Base-by-base conservation (phyloP, 1,140 invertebrate species). In the Planococcus citri region DNA sequence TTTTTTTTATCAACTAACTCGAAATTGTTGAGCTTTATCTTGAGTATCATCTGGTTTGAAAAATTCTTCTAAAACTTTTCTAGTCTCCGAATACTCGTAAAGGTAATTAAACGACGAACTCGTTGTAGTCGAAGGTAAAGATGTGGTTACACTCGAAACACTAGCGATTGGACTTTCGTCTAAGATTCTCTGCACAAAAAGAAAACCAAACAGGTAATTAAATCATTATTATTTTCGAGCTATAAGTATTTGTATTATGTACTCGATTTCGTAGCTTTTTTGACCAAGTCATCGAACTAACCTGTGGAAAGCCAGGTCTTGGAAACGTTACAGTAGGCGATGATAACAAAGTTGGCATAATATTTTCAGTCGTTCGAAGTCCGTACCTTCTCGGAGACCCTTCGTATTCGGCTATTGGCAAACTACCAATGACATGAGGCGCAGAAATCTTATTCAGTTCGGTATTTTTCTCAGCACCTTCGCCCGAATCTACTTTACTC, bases 341-440 rank as follows among this genome's bases (percentile, higher is more conserved):
- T 68, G 83, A 82, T 64, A 85, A 77, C 69, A 86, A 76, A 77
- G 72, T 71, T 76, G 83, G 76, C 78, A 82, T 77, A 25, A 78
- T 77, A 74, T 80, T 78, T 74, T 77, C 78, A 71, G 75, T 75
- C 72, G 78, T 76, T 57, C 79, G 73, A 37, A 76, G 79, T 1
- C 91, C 92, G 77, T 94, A 95, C 72, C 92, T 83, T 73, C 91
- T 82, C 2, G 92, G 93, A 38, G 92, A 94, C 22, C 91, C 92
- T 72, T 94, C 92, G 78, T 95, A 95, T 74, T 95, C 90, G 37
- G 90, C 90, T 74, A 94, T 93, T 14, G 90, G 90, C 73, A 94
- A 79, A 79, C 88, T 89, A 24, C 92, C 92, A 77, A 94, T 94
- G 68, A 93, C 85, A 73, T 89, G 84, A 61, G 87, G 83, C 14